A percentile compares a stretch with the other conserved stretches of the same genome.
Evolutionary conservation across 2,888 invertebrate genomes (phyloP).

Genomic region (Pollenia labialis): DNA sequence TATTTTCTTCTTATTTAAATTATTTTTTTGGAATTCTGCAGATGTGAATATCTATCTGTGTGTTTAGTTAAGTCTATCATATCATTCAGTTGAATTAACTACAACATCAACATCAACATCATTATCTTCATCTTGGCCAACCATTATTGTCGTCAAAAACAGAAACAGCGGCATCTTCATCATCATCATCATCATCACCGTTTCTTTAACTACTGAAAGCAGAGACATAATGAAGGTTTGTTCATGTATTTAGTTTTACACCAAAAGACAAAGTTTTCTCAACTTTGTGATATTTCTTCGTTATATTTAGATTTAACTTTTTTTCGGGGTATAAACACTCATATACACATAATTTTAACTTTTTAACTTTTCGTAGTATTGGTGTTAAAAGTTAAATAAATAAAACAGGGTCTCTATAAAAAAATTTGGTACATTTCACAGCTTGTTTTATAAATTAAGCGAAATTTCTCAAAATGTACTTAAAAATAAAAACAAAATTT

Average conservation of each 20-base stretch:
- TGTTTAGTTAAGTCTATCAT: constrained; percentile 18
- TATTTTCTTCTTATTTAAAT: constrained; percentile 47
- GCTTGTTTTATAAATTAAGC: too few species aligned
- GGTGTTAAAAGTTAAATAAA: not conserved
- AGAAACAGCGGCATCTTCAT: constrained; percentile 3
- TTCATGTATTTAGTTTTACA: constrained; percentile 31
- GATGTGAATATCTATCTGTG: constrained; percentile 4
- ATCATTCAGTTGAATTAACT: constrained; percentile 48
- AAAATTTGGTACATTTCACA: too few species aligned
- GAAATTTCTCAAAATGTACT: too few species aligned
- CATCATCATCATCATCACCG: not conserved
- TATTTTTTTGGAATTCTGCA: constrained; percentile 49
- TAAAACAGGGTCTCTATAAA: not conserved
- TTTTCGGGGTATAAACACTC: not conserved
- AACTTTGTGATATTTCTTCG: constrained; percentile 40
- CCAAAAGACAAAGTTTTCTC: constrained; percentile 59
- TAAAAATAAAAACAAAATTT: too few species aligned
- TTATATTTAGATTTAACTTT: not conserved
- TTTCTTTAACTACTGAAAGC: not conserved
- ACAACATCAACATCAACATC: constrained; percentile 11
- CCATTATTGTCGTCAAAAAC: constrained; percentile 31
- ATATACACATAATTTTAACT: constrained; percentile 32
- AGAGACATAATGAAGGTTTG: not conserved
- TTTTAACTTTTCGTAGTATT: constrained; percentile 29
- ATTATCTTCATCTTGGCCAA: constrained; percentile 13